Conservation (phyloP, 2,888 invertebrate species). For the Aspidiotus rigidus region DNA sequence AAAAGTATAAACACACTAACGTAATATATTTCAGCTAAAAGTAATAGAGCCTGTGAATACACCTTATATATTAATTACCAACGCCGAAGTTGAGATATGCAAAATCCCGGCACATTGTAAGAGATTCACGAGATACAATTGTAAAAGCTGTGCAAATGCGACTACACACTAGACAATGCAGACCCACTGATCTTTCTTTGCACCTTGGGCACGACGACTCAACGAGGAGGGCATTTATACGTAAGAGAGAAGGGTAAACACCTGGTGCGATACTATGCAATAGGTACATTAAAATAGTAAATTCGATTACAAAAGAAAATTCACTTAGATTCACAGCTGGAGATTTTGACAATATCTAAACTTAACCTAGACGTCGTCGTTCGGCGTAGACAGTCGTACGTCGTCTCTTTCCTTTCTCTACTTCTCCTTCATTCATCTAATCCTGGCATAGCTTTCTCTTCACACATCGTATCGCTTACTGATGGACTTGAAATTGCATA, state of each 20-base stretch:
- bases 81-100: too few species aligned
- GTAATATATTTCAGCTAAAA: too few species aligned
- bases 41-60: too few species aligned
- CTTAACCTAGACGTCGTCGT: constrained; percentile 13
- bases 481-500: too few species aligned
- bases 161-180: constrained; percentile 16
- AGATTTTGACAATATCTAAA: constrained; percentile 26
- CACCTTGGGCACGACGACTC: constrained; percentile 27
- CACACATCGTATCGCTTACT: background rate
- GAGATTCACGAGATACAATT: too few species aligned
- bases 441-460: constrained; percentile 11
- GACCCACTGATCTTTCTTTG: constrained; percentile 28
- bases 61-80: too few species aligned
- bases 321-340: constrained; percentile 35
- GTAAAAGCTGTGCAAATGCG: too few species aligned
- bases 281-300: constrained; percentile 34
- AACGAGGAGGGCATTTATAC: constrained; percentile 17
- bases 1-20: too few species aligned
- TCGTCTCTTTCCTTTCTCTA: constrained; percentile 19
- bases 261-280: constrained; percentile 34
- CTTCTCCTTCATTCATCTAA: background rate
- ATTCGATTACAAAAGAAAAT: constrained; percentile 34
- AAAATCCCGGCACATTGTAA: too few species aligned
- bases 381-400: constrained; percentile 1
- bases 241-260: constrained; percentile 28